Evolutionary conservation across 2,113 vertebrate species (phyloP), one percentile per base, ranked within the genome.

Genomic region (Boleophthalmus pectinirostris): DNA sequence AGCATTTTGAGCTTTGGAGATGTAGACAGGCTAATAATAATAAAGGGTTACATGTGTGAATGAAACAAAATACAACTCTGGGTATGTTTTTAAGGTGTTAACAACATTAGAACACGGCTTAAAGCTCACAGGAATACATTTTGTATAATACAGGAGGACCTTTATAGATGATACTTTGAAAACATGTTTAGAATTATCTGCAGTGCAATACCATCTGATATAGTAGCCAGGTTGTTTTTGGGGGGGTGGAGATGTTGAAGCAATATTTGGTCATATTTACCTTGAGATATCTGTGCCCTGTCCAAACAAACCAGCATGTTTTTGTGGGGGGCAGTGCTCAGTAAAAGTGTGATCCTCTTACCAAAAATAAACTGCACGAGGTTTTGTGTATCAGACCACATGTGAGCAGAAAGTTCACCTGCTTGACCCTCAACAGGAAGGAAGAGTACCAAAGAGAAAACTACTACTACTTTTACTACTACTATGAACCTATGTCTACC

Each of bases 341-440:
- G 38, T 46, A 46, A 66, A 66, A 46, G 65, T 38, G 3, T 53
- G 24, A 68, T 51, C 51, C 29, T 14, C 68, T 69, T 43, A 56
- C 29, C n/a, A 38, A 56, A 56, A 56, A 69, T 38, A 69, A 56
- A 56, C 47, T 49, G 25, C 16, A 8, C 24, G 49, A 35, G 68
- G 25, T 56, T 14, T 35, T 43, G 33, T 69, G 33, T 45, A 24
- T 68, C 56, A 53, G 38, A 53, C 13, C 23, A 45, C 66, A 69
- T 45, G 58, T 68, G 57, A 53, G 33, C 23, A 15, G 12, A 25
- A 14, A 13, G 54, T 20, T 51, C 21, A 25, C 21, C n/a, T 25
- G 56, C 5, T 13, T 6, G 64, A 45, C n/a, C 15, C 15, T 23
- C 61, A 60, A 24, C n/a, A n/a, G n/a, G n/a, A n/a, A n/a, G n/a